Percentiles rank a stretch among this genome's conserved stretches.
Evolutionary conservation across 2,797 vertebrate species (phyloP).

Genomic region (Nannoperca australis): DNA sequence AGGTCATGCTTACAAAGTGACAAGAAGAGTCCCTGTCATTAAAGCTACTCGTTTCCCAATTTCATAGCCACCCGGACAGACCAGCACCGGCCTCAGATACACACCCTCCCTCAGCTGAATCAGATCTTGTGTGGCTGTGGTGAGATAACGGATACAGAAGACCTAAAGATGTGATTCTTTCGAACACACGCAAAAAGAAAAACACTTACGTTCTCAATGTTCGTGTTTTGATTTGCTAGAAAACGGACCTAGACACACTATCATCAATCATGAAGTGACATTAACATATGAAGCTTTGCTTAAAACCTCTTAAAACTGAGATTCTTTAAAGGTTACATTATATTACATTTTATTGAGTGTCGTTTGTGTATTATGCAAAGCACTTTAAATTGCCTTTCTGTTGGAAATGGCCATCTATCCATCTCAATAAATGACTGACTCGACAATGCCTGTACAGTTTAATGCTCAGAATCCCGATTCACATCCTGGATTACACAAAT

Average conservation of each 20-base stretch:
- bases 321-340: constrained; percentile 8
- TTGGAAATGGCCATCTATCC: not conserved
- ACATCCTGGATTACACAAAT: not conserved
- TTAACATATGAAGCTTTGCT: not conserved
- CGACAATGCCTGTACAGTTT: not conserved
- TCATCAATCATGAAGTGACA: not conserved
- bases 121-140: not conserved
- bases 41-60: constrained; percentile 59
- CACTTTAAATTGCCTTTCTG: not conserved
- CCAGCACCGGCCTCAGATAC: constrained; percentile 7
- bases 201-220: not conserved
- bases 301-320: not conserved
- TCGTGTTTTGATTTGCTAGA: not conserved
- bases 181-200: not conserved
- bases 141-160: not conserved
- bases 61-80: constrained; percentile 31
- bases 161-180: not conserved
- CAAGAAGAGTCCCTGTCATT: constrained; percentile 59
- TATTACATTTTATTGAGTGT: not conserved
- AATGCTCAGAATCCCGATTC: not conserved
- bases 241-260: not conserved
- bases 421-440: not conserved
- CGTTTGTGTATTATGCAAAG: not conserved
- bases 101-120: not conserved
- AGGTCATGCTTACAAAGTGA: constrained; percentile 52